Evolutionary conservation across 2,113 vertebrate species (phyloP).

Genomic region (Dromiciops gliroides): DNA sequence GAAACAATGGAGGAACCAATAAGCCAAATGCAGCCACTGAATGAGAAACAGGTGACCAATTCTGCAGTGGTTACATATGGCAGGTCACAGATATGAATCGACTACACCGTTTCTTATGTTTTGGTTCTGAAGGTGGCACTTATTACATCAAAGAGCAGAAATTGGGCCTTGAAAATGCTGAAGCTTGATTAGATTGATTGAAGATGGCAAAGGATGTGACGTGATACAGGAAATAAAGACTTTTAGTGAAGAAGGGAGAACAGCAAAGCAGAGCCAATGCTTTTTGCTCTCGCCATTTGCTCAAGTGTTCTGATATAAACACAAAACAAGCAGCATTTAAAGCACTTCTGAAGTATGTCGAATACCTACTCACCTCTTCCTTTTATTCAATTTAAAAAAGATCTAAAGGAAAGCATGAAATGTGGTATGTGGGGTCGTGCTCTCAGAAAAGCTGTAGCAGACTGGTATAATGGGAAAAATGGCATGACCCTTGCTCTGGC

Average conservation of each 20-base stretch:
- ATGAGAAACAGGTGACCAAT: slow-evolving; percentile 78
- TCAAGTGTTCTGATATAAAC: slow-evolving; percentile 90
- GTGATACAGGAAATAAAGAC: slow-evolving; percentile 91
- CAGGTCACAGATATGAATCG: slow-evolving; percentile 86
- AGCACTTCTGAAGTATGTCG: slow-evolving; percentile 90
- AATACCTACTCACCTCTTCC: slow-evolving; percentile 91
- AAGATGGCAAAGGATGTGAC: slow-evolving; percentile 90
- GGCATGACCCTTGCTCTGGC: slow-evolving; percentile 90
- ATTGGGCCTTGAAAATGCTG: slow-evolving; percentile 83
- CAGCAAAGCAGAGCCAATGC: slow-evolving; percentile 85
- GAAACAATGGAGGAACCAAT: slow-evolving; percentile 75
- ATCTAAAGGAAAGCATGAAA: slow-evolving; percentile 92
- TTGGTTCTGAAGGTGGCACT: slow-evolving; percentile 88
- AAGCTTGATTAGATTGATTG: slow-evolving; percentile 88
- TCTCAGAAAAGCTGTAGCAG: slow-evolving; percentile 92
- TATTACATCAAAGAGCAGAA: slow-evolving; percentile 88
- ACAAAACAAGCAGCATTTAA: slow-evolving; percentile 93
- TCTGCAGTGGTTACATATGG: slow-evolving; percentile 78
- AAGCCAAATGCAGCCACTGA: slow-evolving; percentile 60
- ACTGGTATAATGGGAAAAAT: slow-evolving; percentile 95
- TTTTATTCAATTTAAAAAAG: slow-evolving; percentile 95
- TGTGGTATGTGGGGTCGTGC: slow-evolving; percentile 97
- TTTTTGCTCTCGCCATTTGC: slow-evolving; percentile 94
- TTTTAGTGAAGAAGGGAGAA: slow-evolving; percentile 86
- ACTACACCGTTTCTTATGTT: slow-evolving; percentile 93